A percentile compares a stretch with the other conserved stretches of the same genome.
These are phyloP conservation scores for Eidolon dupreanum DNA, from an alignment of 2,797 vertebrate genomes.

Conservation along the genomic window DNA sequence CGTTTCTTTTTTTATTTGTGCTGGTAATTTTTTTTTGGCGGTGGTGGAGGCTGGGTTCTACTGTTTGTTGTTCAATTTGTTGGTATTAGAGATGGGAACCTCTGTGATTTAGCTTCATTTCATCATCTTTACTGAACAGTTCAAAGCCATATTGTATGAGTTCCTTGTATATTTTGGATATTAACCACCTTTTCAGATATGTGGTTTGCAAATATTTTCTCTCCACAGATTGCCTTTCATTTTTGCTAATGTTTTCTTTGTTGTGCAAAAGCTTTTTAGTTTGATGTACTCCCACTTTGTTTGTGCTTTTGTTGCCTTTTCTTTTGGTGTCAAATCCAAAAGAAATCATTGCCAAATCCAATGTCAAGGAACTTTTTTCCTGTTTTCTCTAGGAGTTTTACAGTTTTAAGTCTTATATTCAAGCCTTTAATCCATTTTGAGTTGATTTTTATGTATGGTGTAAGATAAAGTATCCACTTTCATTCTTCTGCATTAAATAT, in stretches of 20 bases:
- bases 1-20: not conserved
- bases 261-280: not conserved
- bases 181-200: not conserved
- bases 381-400: not conserved
- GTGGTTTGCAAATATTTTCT: not conserved
- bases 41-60: not conserved
- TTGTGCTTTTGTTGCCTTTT: not conserved
- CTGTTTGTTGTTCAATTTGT: not conserved
- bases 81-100: not conserved
- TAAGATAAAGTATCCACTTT: not conserved
- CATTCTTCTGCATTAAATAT: not conserved
- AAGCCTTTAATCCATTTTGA: not conserved
- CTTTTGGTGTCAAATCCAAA: not conserved
- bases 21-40: not conserved
- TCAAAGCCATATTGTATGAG: not conserved
- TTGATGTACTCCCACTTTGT: not conserved
- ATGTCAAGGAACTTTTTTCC: not conserved
- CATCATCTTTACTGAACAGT: not conserved
- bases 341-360: not conserved
- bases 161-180: not conserved
- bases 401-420: not conserved
- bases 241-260: not conserved
- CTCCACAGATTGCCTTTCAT: not conserved
- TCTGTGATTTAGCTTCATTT: not conserved
- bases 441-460: not conserved